Evolutionary conservation across 2,888 invertebrate genomes (phyloP).

Genomic region (Ceraclea dissimilis): DNA sequence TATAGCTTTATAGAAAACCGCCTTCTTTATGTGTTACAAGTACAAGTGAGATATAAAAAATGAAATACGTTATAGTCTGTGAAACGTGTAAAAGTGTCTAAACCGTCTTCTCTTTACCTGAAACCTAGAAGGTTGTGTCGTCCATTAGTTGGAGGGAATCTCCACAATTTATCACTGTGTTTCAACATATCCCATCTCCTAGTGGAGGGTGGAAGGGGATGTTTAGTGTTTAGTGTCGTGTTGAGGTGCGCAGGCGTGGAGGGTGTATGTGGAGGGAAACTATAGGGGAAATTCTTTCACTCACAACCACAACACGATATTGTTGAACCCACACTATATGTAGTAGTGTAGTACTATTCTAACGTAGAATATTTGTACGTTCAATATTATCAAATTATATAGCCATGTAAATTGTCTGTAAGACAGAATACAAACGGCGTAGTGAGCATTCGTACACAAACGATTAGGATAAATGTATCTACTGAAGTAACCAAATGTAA

Average conservation of each 20-base stretch:
- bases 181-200: conserved; percentile 21
- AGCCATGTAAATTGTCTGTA: too few relatives aligned
- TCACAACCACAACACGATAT: background rate
- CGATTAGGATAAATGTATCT: too few relatives aligned
- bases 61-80: background rate
- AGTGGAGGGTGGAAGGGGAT: background rate
- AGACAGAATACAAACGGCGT: too few relatives aligned
- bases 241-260: conserved; percentile 19
- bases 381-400: too few relatives aligned
- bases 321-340: background rate
- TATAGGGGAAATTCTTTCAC: background rate
- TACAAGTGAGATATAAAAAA: background rate
- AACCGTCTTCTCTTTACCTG: conserved; percentile 4
- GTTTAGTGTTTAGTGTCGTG: conserved; percentile 5
- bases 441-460: too few relatives aligned
- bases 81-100: conserved; percentile 3
- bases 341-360: too few relatives aligned
- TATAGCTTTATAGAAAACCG: too few relatives aligned
- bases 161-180: conserved; percentile 24
- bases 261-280: background rate
- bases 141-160: conserved; percentile 23
- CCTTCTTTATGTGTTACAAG: too few relatives aligned
- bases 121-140: conserved; percentile 6
- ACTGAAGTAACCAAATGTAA: too few relatives aligned
- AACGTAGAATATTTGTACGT: background rate